Percentiles rank a stretch among this genome's conserved stretches.
phyloP scores from a whole-genome alignment of 2,113 vertebrate species.

The Acanthochromis polyacanthus region DNA sequence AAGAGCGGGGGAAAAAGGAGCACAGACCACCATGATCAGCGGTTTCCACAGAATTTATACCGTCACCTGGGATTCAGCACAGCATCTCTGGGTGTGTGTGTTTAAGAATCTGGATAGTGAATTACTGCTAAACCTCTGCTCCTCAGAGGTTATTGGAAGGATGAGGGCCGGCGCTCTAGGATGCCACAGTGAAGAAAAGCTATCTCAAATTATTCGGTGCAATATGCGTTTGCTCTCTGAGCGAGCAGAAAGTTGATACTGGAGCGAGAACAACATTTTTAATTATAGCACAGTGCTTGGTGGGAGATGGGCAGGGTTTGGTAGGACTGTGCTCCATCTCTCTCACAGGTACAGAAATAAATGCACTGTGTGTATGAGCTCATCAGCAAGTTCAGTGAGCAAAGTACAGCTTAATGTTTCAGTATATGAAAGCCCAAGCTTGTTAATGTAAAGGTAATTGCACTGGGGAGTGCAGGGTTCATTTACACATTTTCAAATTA shows the following conservation, averaged over 20 bases:
- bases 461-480: constrained; percentile 31
- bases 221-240: constrained; percentile 19
- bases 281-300: constrained; percentile 33
- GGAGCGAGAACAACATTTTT: constrained; percentile 19
- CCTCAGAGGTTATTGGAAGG: constrained; percentile 43
- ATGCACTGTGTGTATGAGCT: not conserved
- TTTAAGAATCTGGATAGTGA: constrained; percentile 32
- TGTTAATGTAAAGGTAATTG: constrained; percentile 41
- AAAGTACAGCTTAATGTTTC: constrained; percentile 43
- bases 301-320: constrained; percentile 19
- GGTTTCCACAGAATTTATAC: not conserved
- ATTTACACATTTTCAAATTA: constrained; percentile 60
- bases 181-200: constrained; percentile 20
- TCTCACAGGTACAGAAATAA: not conserved
- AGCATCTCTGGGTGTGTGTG: constrained; percentile 21
- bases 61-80: constrained; percentile 1
- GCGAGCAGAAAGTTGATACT: constrained; percentile 13
- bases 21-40: not conserved
- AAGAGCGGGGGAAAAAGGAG: not conserved
- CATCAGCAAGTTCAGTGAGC: constrained; percentile 20
- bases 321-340: not conserved
- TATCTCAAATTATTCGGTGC: constrained; percentile 19
- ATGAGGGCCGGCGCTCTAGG: constrained; percentile 18
- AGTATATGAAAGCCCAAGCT: constrained; percentile 21
- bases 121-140: constrained; percentile 36